Percentiles rank a stretch among this genome's conserved stretches.
These are phyloP conservation scores for Amphipoea lucens DNA, from an alignment of 2,888 invertebrate genomes.

Conservation along the genomic window DNA sequence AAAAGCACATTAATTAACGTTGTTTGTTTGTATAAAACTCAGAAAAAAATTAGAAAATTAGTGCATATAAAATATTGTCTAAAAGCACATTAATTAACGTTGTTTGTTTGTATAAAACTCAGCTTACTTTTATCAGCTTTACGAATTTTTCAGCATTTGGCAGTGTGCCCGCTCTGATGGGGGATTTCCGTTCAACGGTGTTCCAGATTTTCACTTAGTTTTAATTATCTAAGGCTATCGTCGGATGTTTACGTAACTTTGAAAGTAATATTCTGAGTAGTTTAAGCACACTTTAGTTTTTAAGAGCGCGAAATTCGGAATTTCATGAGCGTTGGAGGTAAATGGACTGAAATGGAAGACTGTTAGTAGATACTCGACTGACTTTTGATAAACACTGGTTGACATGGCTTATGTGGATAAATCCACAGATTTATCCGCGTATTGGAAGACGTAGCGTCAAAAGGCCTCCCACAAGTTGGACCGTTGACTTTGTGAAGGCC, in stretches of 20 bases:
- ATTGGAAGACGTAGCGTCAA: not conserved
- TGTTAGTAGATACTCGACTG: not conserved
- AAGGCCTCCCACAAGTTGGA: not conserved
- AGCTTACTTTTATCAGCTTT: slow-evolving; percentile 10
- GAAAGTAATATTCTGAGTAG: not conserved
- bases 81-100: not conserved
- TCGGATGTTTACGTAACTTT: slow-evolving; percentile 12
- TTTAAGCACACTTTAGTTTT: not conserved
- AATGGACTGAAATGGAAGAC: not conserved
- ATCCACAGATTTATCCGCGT: not conserved
- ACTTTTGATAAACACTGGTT: not conserved
- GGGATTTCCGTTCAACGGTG: slow-evolving; percentile 18
- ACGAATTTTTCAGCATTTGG: slow-evolving; percentile 15
- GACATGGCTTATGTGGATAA: not conserved
- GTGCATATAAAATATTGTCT: not conserved
- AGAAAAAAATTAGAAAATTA: not conserved
- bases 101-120: slow-evolving; percentile 32
- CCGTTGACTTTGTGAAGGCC: not conserved
- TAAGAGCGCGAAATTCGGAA: not conserved
- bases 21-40: slow-evolving; percentile 32
- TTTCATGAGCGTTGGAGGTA: not conserved
- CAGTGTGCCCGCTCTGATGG: slow-evolving; percentile 25
- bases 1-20: not conserved
- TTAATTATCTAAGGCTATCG: slow-evolving; percentile 18
- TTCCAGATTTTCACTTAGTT: slow-evolving; percentile 41